Evolutionary conservation across 2,797 vertebrate species (phyloP), one percentile per base, ranked within the genome.

Genomic region (Odontamblyopus lacepedii): DNA sequence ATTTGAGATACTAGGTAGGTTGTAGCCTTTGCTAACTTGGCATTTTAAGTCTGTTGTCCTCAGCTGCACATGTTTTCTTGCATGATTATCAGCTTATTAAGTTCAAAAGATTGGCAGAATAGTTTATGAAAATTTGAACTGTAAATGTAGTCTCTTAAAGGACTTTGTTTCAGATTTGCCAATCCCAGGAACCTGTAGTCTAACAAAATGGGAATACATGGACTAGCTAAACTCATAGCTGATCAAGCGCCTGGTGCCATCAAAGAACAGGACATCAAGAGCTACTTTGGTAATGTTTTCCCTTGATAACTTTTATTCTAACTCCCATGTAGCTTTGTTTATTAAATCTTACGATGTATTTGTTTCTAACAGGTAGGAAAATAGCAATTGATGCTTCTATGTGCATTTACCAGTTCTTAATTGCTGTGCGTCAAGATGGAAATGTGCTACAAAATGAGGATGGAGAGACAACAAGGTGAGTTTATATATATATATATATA

Each of bases 381-480:
- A 97, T 99, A n/a, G 98, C 98, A 0, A 95, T 99, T 0, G 98
- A 99, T 27, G 98, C 98, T 12, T 99, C 98, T 64, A 99, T 99
- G 98, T 98, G 98, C 84, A 98, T 99, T 74, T 99, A 99, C 72
- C 98, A 99, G 94, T 99, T 99, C 88, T 92, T 99, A 81, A 99
- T 99, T 0, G 97, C 97, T 0, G 98, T 99, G 55, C 92, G 97
- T 44, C 98, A 99, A 84, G 97, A 98, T 0, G 97, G 97, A 0
- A 98, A 98, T 0, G 91, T 95, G 70, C 92, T 99, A 12, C 96
- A 98, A 80, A 98, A 95, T 0, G 97, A 98, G 67, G 96, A 98
- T 0, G 97, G 98, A 0, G 97, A 99, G 82, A 98, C 97, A 0
- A 99, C 98, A 0, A 99, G 94, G 94, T 95, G 63, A 12, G 13